Conservation (phyloP, 1,140 invertebrate species). For the Gryllus bimaculatus region DNA sequence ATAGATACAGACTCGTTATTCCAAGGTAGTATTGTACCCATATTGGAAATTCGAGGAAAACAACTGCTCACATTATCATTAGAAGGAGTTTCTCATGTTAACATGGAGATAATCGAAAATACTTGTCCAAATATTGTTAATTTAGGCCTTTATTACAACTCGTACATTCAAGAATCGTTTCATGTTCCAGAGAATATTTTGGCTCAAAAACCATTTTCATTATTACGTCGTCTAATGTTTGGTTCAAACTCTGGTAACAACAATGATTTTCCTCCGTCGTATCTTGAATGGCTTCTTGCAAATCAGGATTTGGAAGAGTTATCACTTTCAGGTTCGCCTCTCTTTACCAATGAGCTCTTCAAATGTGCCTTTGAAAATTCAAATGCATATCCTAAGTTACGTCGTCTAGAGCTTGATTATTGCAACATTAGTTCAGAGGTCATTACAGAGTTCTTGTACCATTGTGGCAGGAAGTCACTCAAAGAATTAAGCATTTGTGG, state of each 20-base stretch:
- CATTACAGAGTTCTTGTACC: slow-evolving; percentile 20
- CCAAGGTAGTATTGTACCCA: slow-evolving; percentile 20
- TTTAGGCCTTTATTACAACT: slow-evolving; percentile 22
- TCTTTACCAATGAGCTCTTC: slow-evolving; percentile 21
- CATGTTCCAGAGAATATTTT: slow-evolving; percentile 14
- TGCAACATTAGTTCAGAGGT: slow-evolving; percentile 22
- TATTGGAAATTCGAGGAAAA: slow-evolving; percentile 17
- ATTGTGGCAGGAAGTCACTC: slow-evolving; percentile 19
- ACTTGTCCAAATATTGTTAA: slow-evolving; percentile 16
- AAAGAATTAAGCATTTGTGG: slow-evolving; percentile 22
- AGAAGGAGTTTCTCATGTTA: slow-evolving; percentile 20
- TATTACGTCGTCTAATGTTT: slow-evolving; percentile 19
- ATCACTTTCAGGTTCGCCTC: slow-evolving; percentile 20
- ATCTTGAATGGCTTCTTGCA: slow-evolving; percentile 20
- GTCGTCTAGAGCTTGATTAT: slow-evolving; percentile 23
- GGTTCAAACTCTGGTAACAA: slow-evolving; percentile 21
- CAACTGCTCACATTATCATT: slow-evolving; percentile 18
- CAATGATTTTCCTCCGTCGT: slow-evolving; percentile 19
- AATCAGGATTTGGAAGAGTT: slow-evolving; percentile 20
- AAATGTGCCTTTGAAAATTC: slow-evolving; percentile 19
- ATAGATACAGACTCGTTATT: slow-evolving; percentile 8
- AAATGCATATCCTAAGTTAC: slow-evolving; percentile 17
- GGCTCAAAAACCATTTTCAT: slow-evolving; percentile 18
- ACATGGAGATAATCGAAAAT: slow-evolving; percentile 16
- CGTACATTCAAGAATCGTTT: slow-evolving; percentile 18